Percentiles rank a stretch among this genome's conserved stretches.
These are phyloP conservation scores for Procambarus clarkii DNA, from an alignment of 1,140 invertebrate genomes.

Conservation along the genomic window DNA sequence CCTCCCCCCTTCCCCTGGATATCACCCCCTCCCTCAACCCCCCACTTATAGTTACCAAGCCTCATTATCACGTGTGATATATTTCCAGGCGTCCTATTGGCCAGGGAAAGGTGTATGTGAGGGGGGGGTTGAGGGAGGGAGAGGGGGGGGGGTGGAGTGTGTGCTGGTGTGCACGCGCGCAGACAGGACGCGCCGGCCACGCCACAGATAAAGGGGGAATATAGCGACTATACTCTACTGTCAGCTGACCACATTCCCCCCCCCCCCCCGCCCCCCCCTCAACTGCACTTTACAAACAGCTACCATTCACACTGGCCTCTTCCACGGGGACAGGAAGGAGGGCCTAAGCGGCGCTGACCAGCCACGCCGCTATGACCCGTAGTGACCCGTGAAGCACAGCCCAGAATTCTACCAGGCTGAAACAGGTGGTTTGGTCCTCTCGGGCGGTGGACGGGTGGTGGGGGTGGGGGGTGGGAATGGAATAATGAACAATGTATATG, in stretches of 20 bases:
- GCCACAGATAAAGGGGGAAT: conserved; percentile 37
- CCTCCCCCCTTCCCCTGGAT: not conserved
- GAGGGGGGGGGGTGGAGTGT: too few relatives aligned
- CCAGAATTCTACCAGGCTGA: not conserved
- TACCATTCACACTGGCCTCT: conserved; percentile 59
- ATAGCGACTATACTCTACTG: conserved; percentile 43
- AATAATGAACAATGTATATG: conserved; percentile 62
- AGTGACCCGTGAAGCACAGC: not conserved
- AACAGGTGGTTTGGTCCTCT: not conserved
- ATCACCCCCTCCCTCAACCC: not conserved
- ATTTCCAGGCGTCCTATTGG: not conserved
- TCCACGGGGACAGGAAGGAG: not conserved
- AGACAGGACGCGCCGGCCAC: too few relatives aligned
- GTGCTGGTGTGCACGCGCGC: too few relatives aligned
- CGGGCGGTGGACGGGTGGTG: not conserved
- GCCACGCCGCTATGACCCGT: not conserved
- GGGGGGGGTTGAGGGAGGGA: not conserved
- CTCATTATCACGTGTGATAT: conserved; percentile 24
- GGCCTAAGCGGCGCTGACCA: conserved; percentile 3
- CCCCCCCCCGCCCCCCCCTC: conserved; percentile 33
- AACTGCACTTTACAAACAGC: conserved; percentile 49
- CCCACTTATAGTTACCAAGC: conserved; percentile 19
- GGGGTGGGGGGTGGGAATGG: conserved; percentile 53
- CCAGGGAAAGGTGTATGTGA: not conserved
- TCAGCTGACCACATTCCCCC: too few relatives aligned